Conservation (phyloP, 2,888 invertebrate genomes). For the Alviniconcha strummeri region DNA sequence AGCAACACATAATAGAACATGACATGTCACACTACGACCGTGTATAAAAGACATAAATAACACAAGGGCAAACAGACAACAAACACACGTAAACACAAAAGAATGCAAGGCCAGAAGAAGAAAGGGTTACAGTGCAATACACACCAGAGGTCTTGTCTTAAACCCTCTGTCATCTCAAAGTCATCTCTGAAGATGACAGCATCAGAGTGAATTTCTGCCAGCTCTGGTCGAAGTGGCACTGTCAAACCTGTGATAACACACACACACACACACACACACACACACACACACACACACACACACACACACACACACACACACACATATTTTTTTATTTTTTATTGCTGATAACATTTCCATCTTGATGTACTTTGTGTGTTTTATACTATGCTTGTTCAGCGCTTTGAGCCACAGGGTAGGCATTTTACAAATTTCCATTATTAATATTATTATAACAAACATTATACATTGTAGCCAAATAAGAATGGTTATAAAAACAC, state of each 20-base stretch:
- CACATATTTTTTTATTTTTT: background rate
- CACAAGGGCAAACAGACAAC: too few relatives aligned
- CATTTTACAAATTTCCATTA: too few relatives aligned
- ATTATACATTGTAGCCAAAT: too few relatives aligned
- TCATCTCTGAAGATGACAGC: slow-evolving; percentile 71
- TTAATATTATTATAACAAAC: too few relatives aligned
- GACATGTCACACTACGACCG: too few relatives aligned
- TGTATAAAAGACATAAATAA: too few relatives aligned
- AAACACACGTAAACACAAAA: too few relatives aligned
- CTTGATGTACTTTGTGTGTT: background rate
- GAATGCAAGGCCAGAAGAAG: too few relatives aligned
- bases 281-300: background rate
- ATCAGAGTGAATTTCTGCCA: slow-evolving; percentile 65
- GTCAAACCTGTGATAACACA: slow-evolving; percentile 39
- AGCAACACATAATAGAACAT: too few relatives aligned
- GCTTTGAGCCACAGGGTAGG: too few relatives aligned
- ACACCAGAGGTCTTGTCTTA: slow-evolving; percentile 61
- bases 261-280: background rate
- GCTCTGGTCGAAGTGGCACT: slow-evolving; percentile 55
- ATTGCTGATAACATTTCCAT: background rate
- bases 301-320: background rate
- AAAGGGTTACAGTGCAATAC: slow-evolving; percentile 16
- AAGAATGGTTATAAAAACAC: too few relatives aligned
- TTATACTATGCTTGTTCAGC: too few relatives aligned
- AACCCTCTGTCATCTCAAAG: slow-evolving; percentile 60